These are phyloP conservation scores for Sphenopsis melanotis DNA, from an alignment of 2,797 vertebrate genomes.

Conservation along the genomic window DNA sequence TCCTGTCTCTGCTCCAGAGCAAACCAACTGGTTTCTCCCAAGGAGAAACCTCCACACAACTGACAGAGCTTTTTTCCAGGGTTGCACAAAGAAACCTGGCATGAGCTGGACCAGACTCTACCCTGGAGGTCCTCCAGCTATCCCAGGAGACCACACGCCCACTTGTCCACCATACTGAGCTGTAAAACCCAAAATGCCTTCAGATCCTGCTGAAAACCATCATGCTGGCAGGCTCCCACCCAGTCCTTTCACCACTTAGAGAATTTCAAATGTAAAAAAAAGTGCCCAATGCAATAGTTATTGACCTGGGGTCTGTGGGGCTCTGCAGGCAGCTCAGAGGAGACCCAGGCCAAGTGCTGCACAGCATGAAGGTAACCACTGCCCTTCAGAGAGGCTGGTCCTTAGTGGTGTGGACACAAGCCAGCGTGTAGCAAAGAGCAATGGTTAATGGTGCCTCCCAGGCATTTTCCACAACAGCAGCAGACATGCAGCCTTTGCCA, in stretches of 20 bases:
- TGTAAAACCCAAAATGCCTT: not conserved
- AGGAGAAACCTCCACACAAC: not conserved
- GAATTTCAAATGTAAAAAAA: not conserved
- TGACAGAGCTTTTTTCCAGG: not conserved
- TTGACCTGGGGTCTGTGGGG: not conserved
- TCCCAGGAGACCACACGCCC: not conserved
- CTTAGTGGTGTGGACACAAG: not conserved
- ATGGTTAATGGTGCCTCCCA: constrained; percentile 33
- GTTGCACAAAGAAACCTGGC: not conserved
- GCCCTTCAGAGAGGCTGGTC: constrained; percentile 21
- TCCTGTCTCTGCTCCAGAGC: constrained; percentile 38
- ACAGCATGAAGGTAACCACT: not conserved
- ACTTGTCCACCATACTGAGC: not conserved
- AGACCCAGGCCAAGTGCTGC: not conserved
- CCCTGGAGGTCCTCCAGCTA: not conserved
- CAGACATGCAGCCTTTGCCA: not conserved
- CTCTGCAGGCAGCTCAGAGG: not conserved
- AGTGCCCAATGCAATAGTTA: not conserved
- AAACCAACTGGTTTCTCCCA: constrained; percentile 52
- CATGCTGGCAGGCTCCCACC: not conserved
- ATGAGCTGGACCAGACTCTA: not conserved
- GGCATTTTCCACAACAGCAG: constrained; percentile 30
- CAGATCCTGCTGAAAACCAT: not conserved
- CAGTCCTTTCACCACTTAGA: not conserved
- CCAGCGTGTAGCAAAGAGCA: not conserved